Evolutionary conservation across 2,113 vertebrate species (phyloP).

Genomic region (Pungitius pungitius): DNA sequence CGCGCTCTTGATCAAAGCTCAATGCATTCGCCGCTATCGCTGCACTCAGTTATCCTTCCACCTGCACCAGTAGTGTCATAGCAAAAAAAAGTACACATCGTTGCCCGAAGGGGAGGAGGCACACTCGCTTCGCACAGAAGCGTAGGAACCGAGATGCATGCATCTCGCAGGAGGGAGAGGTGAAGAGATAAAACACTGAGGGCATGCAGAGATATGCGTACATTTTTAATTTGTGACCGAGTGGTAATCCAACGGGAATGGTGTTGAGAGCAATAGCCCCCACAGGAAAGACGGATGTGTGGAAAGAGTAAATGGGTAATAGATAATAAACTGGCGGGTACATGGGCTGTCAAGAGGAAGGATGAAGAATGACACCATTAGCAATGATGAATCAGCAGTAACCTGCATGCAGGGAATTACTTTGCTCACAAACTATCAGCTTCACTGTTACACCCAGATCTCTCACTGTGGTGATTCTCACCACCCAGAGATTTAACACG

Average conservation of each 20-base stretch:
- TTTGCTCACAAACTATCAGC: slow-evolving; percentile 29
- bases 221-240: background rate
- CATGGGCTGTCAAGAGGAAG: slow-evolving; percentile 6
- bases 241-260: background rate
- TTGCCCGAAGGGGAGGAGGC: slow-evolving; percentile 26
- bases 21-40: slow-evolving; percentile 27
- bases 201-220: background rate
- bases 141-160: slow-evolving; percentile 31
- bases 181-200: background rate
- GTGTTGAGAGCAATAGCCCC: background rate
- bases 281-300: background rate
- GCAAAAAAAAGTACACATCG: slow-evolving; percentile 55
- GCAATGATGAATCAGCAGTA: slow-evolving; percentile 48
- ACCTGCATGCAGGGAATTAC: slow-evolving; percentile 13
- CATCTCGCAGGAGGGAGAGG: slow-evolving; percentile 25
- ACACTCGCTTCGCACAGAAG: slow-evolving; percentile 21
- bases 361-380: slow-evolving; percentile 2
- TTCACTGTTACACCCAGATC: slow-evolving; percentile 17
- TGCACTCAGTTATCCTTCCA: slow-evolving; percentile 29
- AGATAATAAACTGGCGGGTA: slow-evolving; percentile 7
- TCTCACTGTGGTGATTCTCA: slow-evolving; percentile 11
- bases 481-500: background rate
- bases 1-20: slow-evolving; percentile 21
- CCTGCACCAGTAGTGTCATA: slow-evolving; percentile 41
- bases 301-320: slow-evolving; percentile 3